Evolutionary conservation across 2,113 vertebrate genomes (phyloP), one percentile per base, ranked within the genome.

Genomic region (Gallinago paraguaiae): DNA sequence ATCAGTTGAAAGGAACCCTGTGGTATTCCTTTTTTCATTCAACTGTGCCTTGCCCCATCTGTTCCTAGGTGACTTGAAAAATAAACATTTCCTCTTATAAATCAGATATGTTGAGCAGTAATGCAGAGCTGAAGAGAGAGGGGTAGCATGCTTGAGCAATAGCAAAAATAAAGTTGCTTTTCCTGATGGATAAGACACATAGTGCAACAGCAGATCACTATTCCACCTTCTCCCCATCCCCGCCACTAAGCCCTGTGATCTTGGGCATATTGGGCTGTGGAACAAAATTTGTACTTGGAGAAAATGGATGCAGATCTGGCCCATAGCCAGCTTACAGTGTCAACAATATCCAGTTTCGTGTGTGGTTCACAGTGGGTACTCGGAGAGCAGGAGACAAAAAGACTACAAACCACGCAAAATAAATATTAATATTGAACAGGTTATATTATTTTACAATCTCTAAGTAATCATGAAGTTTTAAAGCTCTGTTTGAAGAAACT

Each of bases 401-500:
- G 57, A 51, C 39, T 79, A 37, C 8, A 70, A 61, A 88, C 22
- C 23, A 17, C 28, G 2, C 15, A 83, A 86, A 95, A 88, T 43
- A 86, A 95, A 95, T 85, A 88, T 83, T 90, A 88, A 91, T 86
- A 81, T 67, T 3, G 0, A 67, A 67, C 19, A 90, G 56, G 25
- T 88, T 90, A 72, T 70, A 90, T 87, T 91, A 69, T 90, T 90
- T 76, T 90, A 65, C 39, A 60, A 7, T 65, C 35, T 83, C 39
- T 67, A 77, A 74, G 57, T 76, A 96, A 95, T 87, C 57, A 74
- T 23, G 30, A 82, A 30, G 27, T 67, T 93, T 87, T 82, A 91
- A 78, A 92, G 20, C 19, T 86, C 69, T 51, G 6, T 90, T 95
- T 95, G 59, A 90, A 87, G 51, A 91, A 91, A 86, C 19, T 74